Base-by-base conservation (phyloP, 2,888 invertebrate species). In the Leptinotarsa peninsularis region DNA sequence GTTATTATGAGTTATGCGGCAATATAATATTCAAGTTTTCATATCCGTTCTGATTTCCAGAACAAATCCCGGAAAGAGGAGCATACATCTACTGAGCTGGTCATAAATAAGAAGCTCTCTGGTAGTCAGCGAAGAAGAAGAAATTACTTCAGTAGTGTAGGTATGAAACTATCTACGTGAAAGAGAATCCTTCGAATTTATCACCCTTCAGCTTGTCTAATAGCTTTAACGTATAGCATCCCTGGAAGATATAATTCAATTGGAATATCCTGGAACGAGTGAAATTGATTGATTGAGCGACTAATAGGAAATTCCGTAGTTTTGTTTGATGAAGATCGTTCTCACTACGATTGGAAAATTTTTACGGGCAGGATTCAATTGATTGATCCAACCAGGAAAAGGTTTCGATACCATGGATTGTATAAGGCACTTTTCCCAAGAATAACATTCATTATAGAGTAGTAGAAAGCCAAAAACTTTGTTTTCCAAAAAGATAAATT, bases 171-270 rank as follows among this genome's bases (percentile, higher is more conserved):
- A 21, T 14, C 58, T 21, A 58, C 14, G 58, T 58, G 58, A 58
- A 58, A 58, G 58, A 21, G 21, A 58, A 21, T 58, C 58, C 15
- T 58, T 21, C 23, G 23, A 21, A 58, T 58, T 58, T 58, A 58
- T 58, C 58, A 23, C 58, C 58, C 58, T 58, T 23, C 23, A 58
- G 15, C 14, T 58, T 58, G 58, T 58, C 58, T 58, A 21, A 23
- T 58, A 58, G 58, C 58, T 23, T 23, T 15, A 58, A 58, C 58
- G 58, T 18, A 58, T 58, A 58, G 58, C 58, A 23, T 58, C 23
- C 1, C 58, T 18, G 58, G 58, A 58, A 58, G 58, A 58, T 58
- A 58, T 58, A 58, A 58, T 58, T 58, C 58, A 58, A 58, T 23
- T 58, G 15, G 58, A 58, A 27, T 21, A 58, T 58, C 58, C 58